These are phyloP conservation scores for Bolborhynchus lineola DNA, from an alignment of 2,113 vertebrate genomes.

Conservation along the genomic window DNA sequence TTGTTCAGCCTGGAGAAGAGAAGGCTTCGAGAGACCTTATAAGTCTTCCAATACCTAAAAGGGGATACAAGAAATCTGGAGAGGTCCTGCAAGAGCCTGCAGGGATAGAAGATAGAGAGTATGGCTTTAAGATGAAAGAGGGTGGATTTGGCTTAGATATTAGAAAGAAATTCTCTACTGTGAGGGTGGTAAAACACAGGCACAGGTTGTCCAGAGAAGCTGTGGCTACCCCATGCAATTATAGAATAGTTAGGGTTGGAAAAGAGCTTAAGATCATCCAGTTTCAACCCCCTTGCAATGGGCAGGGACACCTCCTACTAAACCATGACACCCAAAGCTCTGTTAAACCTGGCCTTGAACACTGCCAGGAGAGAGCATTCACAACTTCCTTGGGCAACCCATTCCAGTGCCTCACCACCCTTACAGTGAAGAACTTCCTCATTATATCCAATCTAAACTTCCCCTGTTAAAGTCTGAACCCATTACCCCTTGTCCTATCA, in stretches of 20 bases:
- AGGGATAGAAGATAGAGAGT: background rate
- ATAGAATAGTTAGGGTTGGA: background rate
- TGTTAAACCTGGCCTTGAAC: too few relatives aligned
- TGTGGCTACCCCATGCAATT: background rate
- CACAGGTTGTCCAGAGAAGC: background rate
- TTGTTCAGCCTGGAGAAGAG: background rate
- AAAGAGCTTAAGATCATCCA: background rate
- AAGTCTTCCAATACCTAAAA: background rate
- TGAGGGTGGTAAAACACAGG: background rate
- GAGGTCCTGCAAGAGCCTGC: background rate
- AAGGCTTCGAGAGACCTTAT: background rate
- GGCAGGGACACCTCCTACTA: too few relatives aligned
- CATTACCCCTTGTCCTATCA: too few relatives aligned
- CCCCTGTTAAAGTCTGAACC: too few relatives aligned
- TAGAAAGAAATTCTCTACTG: background rate
- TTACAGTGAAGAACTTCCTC: too few relatives aligned
- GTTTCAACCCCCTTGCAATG: too few relatives aligned
- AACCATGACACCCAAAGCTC: too few relatives aligned
- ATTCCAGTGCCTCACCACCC: too few relatives aligned
- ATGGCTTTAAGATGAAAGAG: background rate
- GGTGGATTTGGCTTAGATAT: background rate
- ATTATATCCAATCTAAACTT: too few relatives aligned
- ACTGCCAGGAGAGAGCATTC: too few relatives aligned
- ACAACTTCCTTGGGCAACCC: too few relatives aligned
- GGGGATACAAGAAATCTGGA: background rate